phyloP scores from a whole-genome alignment of 2,113 vertebrate genomes.

The Sorex fumeus region DNA sequence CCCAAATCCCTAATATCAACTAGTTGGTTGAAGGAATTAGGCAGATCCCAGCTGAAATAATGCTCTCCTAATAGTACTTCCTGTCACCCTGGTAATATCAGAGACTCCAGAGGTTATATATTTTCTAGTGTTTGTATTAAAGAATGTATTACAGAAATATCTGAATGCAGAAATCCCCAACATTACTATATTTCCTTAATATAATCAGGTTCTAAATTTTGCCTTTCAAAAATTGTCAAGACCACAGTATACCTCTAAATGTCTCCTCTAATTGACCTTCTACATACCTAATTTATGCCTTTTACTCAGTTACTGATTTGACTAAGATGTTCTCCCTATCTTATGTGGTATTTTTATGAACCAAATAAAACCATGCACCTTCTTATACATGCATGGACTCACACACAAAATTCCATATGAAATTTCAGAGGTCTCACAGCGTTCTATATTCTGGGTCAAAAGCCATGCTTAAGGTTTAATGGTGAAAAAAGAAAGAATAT shows the following conservation, averaged over 20 bases:
- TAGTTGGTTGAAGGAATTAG: not conserved
- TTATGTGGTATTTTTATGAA: not conserved
- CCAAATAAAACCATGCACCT: not conserved
- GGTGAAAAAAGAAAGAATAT: not conserved
- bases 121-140: constrained; percentile 58
- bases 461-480: not conserved
- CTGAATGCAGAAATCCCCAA: not conserved
- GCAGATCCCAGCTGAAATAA: not conserved
- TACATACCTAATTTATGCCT: not conserved
- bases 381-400: not conserved
- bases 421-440: not conserved
- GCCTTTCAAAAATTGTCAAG: not conserved
- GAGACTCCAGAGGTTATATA: constrained; percentile 27
- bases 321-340: not conserved
- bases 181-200: constrained; percentile 8
- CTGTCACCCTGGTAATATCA: constrained; percentile 42
- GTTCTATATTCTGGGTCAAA: not conserved
- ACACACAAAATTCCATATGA: not conserved
- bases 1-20: constrained; percentile 36
- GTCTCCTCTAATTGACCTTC: not conserved
- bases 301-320: not conserved
- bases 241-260: not conserved
- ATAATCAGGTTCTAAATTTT: not conserved
- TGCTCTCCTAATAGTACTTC: constrained; percentile 57
- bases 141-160: constrained; percentile 43